Conservation (phyloP, 2,113 vertebrate species). For the Ascaphus truei region DNA sequence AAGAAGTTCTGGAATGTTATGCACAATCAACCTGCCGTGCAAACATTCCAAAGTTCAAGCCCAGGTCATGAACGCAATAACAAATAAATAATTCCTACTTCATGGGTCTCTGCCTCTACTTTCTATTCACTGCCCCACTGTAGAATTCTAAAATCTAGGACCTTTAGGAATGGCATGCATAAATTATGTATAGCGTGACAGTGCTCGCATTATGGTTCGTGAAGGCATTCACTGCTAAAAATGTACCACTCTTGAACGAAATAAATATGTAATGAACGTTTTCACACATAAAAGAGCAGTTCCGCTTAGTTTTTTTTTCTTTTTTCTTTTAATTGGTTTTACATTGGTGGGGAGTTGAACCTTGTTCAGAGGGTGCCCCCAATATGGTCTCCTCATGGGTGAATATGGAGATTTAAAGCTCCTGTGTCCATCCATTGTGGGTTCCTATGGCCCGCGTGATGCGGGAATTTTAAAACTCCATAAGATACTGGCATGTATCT, state of each 20-base stretch:
- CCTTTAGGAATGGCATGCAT: conserved; percentile 8
- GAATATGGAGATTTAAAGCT: too few species aligned
- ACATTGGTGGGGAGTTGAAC: too few species aligned
- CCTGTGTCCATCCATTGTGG: too few species aligned
- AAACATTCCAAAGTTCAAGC: conserved; percentile 12
- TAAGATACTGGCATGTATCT: too few species aligned
- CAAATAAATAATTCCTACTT: conserved; percentile 33
- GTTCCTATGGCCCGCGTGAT: too few species aligned
- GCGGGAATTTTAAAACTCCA: too few species aligned
- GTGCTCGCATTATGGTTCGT: neutral
- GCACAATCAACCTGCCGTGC: neutral
- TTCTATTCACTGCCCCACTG: conserved; percentile 9
- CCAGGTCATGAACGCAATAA: conserved; percentile 7
- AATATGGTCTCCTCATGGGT: too few species aligned
- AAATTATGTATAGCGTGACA: conserved; percentile 1
- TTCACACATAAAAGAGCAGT: neutral
- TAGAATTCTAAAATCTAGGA: neutral
- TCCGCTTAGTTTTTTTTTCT: too few species aligned
- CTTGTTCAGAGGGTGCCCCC: too few species aligned
- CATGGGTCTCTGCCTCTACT: neutral
- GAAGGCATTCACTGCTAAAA: neutral
- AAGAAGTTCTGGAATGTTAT: neutral
- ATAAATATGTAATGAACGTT: neutral
- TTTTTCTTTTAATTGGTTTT: too few species aligned
- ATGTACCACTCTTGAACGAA: too few species aligned